Conservation (phyloP, 2,888 invertebrate genomes). For the Noctua pronuba region DNA sequence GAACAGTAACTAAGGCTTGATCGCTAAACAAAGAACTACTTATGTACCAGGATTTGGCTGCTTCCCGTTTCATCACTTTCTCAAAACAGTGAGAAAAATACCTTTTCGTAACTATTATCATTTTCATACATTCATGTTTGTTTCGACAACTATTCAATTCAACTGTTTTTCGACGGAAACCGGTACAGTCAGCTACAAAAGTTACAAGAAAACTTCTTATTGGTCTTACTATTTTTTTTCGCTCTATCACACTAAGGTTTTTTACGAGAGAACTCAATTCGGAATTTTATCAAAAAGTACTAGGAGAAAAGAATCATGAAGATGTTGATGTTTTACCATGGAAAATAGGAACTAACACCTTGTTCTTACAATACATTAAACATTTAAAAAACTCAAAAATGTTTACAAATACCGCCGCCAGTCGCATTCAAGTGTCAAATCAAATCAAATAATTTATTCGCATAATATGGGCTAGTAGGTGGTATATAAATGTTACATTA, state of each 20-base stretch:
- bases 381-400: neutral
- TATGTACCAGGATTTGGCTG: neutral
- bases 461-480: too few relatives aligned
- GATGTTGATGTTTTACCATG: neutral
- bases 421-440: too few relatives aligned
- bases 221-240: too few relatives aligned
- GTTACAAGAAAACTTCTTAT: too few relatives aligned
- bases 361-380: neutral
- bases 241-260: neutral
- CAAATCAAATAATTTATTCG: too few relatives aligned
- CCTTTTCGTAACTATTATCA: neutral
- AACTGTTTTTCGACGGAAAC: neutral
- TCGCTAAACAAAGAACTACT: neutral
- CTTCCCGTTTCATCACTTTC: neutral
- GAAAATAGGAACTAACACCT: neutral
- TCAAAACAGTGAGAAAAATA: neutral
- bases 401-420: neutral
- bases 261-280: neutral
- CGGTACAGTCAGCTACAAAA: neutral
- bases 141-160: neutral
- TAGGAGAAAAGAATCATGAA: neutral
- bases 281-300: neutral
- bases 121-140: too few relatives aligned
- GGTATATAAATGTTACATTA: too few relatives aligned
- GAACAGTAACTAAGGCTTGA: neutral